Evolutionary conservation across 2,888 invertebrate genomes (phyloP), one percentile per base, ranked within the genome.

Genomic region (Cenopis cana): DNA sequence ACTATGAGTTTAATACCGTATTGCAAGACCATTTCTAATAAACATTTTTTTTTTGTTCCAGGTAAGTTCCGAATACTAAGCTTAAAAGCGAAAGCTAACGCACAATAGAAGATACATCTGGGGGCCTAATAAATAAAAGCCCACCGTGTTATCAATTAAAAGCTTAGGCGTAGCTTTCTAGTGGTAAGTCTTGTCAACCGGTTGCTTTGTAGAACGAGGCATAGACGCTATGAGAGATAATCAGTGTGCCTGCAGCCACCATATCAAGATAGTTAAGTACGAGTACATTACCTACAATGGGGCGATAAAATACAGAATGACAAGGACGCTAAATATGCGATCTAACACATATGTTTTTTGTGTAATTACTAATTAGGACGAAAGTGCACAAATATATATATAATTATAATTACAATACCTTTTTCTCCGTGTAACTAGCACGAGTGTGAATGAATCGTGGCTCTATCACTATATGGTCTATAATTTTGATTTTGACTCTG

Each of bases 171-270:
- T 10, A 54, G 41, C 66, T 71, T 71, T 71, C 67, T 71, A 71
- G 36, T 56, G 70, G 65, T 70, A 66, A 70, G 65, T 69, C 14
- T 69, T 68, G 54, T 61, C 64, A 64, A 64, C 54, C 64, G 64
- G 54, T 50, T 62, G 14, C 12, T 54, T 54, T 38, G 52, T 52
- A 20, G 64, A 20, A 46, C 41, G 56, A 11, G 38, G 6, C 46
- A n/a, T 46, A n/a, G n/a, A 12, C 0, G 24, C 24, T 8, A 54
- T 38, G 14, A 29, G n/a, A 12, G 41, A 46, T 46, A 46, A 46
- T 46, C 9, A 29, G n/a, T 6, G 24, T 12, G 24, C 1, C 24
- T 24, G 29, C 54, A 24, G 54, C 54, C 14, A 14, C 14, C 41
- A 3, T 3, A 41, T 14, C 12, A 41, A 41, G 5, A 24, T 54